These are phyloP conservation scores for Lasioglossum figueresi DNA, from an alignment of 2,888 invertebrate genomes.

Conservation along the genomic window DNA sequence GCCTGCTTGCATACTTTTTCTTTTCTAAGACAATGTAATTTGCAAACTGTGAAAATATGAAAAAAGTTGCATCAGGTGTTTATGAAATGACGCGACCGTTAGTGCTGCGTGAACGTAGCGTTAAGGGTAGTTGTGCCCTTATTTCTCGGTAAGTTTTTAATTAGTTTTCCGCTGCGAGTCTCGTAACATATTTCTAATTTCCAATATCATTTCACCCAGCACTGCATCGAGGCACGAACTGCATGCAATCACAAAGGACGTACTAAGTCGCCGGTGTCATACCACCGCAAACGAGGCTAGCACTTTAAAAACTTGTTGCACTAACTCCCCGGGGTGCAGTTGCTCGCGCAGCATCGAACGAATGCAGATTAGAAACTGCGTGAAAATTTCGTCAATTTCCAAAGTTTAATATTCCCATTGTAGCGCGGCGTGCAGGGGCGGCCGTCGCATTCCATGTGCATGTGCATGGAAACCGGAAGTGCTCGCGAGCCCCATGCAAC, in stretches of 20 bases:
- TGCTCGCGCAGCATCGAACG: not conserved
- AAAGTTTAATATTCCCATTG: not conserved
- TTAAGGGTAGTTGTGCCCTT: too few species aligned
- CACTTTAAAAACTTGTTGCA: not conserved
- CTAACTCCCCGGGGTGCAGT: not conserved
- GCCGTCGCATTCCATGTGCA: not conserved
- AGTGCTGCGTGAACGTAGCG: too few species aligned
- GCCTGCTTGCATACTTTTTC: too few species aligned
- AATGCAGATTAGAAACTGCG: not conserved
- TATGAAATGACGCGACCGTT: too few species aligned
- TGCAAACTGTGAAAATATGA: too few species aligned
- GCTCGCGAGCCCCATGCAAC: conserved; percentile 50
- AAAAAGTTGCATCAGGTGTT: too few species aligned
- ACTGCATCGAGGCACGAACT: not conserved
- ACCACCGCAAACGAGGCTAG: not conserved
- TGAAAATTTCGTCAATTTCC: not conserved
- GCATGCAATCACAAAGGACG: not conserved
- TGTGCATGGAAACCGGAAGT: conserved; percentile 58
- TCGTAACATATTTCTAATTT: too few species aligned
- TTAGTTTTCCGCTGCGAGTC: too few species aligned
- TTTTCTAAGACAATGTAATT: too few species aligned
- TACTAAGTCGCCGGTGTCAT: not conserved
- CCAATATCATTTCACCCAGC: not conserved
- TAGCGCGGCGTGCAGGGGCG: not conserved
- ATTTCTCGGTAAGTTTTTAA: too few species aligned